phyloP scores from a whole-genome alignment of 2,113 vertebrate species.

The Sylvilagus bachmani region DNA sequence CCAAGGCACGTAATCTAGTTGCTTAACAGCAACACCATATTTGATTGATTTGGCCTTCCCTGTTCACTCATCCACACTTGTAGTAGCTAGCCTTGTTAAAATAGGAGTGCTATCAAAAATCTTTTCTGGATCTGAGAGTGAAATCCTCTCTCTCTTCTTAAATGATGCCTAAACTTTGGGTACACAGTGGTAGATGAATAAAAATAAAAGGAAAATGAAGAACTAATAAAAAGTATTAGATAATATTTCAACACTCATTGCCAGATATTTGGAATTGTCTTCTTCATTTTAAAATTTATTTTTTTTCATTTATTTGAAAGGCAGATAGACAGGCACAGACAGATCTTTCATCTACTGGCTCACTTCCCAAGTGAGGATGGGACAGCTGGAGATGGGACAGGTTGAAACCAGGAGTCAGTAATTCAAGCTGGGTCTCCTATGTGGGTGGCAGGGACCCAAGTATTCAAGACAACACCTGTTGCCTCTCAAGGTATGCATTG shows the following conservation, averaged over 20 bases:
- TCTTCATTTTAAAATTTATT: neutral
- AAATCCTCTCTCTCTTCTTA: neutral
- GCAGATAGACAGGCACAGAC: too few species aligned
- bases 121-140: neutral
- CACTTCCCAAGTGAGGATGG: too few species aligned
- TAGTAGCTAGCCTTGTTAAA: neutral
- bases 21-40: neutral
- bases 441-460: too few species aligned
- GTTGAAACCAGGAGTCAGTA: too few species aligned
- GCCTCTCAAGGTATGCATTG: too few species aligned
- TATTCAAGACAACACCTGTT: too few species aligned
- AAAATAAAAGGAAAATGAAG: constrained; percentile 6
- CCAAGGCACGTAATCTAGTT: neutral
- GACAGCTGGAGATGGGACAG: too few species aligned
- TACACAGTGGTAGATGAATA: neutral
- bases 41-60: neutral
- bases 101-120: neutral
- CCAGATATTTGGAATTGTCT: neutral
- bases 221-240: constrained; percentile 1
- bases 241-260: neutral
- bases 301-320: too few species aligned
- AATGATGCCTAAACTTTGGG: neutral
- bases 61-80: neutral
- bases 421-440: too few species aligned
- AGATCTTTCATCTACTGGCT: too few species aligned